Evolutionary conservation across 30 jellyfish, hydroid and myxozoan species (phyloP).

Genomic region (Aurelia aurita): DNA sequence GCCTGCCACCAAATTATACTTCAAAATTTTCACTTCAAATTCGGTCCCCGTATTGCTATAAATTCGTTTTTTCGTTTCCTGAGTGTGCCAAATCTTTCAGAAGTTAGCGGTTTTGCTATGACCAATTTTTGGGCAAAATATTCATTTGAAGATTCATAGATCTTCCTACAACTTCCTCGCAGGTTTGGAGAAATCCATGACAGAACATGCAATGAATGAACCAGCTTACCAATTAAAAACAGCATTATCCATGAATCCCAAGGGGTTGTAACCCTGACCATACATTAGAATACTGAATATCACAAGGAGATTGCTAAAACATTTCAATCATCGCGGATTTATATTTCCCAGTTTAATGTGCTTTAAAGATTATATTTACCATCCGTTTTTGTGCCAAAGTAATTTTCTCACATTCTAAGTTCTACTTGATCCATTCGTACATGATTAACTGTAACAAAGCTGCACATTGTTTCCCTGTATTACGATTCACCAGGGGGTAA

Average conservation of each 20-base stretch:
- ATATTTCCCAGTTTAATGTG: background rate
- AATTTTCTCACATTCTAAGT: conserved; percentile 49
- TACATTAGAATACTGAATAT: conserved; percentile 2
- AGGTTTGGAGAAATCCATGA: too few species aligned
- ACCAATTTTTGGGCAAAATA: too few species aligned
- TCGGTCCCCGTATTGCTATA: too few species aligned
- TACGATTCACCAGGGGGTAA: background rate
- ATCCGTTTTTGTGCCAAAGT: conserved; percentile 46
- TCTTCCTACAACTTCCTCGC: too few species aligned
- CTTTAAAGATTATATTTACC: conserved; percentile 28
- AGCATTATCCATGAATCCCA: background rate
- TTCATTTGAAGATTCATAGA: too few species aligned
- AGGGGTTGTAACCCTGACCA: background rate
- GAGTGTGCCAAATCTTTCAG: too few species aligned
- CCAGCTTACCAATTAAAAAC: too few species aligned
- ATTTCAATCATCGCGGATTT: conserved; percentile 2
- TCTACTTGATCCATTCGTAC: background rate
- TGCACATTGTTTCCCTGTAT: background rate
- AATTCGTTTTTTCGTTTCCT: too few species aligned
- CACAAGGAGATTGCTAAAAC: background rate
- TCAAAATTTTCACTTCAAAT: too few species aligned
- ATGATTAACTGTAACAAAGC: background rate
- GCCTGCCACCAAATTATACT: too few species aligned
- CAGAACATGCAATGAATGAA: too few species aligned
- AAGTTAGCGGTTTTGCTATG: too few species aligned